phyloP scores from a whole-genome alignment of 2,113 vertebrate genomes.

The Colistium nudipinnis region DNA sequence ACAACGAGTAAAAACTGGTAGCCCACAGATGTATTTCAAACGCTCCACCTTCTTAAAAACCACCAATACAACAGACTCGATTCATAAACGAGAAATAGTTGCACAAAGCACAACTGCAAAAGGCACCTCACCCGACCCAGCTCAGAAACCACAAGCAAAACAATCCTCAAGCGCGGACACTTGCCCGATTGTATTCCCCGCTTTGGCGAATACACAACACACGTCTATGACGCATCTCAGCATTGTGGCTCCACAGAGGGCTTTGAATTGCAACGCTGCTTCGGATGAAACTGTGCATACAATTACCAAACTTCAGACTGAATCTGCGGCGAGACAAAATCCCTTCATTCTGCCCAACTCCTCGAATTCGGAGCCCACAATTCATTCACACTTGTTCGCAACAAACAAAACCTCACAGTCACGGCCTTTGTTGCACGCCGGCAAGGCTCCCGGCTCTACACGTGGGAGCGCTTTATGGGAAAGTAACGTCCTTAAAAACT shows the following conservation, averaged over 20 bases:
- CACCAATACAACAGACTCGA: neutral
- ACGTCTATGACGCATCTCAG: neutral
- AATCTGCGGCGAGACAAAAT: neutral
- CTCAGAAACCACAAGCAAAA: constrained; percentile 7
- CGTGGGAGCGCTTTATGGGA: constrained; percentile 2
- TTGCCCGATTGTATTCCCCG: neutral
- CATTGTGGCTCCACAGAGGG: neutral
- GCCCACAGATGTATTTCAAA: constrained; percentile 7
- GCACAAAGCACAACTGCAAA: neutral
- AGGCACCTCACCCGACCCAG: neutral
- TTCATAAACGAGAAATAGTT: constrained; percentile 11
- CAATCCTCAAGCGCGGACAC: neutral
- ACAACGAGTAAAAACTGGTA: neutral
- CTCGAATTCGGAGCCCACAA: constrained; percentile 39
- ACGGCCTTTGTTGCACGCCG: neutral
- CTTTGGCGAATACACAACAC: neutral
- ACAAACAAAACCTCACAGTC: constrained; percentile 17
- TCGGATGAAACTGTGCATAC: constrained; percentile 12
- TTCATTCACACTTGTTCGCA: too few species aligned
- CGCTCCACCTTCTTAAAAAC: neutral
- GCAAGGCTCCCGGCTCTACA: constrained; percentile 16
- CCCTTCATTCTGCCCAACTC: neutral
- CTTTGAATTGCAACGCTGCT: constrained; percentile 12
- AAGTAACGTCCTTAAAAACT: constrained; percentile 40
- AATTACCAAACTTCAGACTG: constrained; percentile 6